A percentile compares a stretch with the other conserved stretches of the same genome.
Conservation (phyloP, 2,113 vertebrate genomes). For the Cyanoliseus patagonus region DNA sequence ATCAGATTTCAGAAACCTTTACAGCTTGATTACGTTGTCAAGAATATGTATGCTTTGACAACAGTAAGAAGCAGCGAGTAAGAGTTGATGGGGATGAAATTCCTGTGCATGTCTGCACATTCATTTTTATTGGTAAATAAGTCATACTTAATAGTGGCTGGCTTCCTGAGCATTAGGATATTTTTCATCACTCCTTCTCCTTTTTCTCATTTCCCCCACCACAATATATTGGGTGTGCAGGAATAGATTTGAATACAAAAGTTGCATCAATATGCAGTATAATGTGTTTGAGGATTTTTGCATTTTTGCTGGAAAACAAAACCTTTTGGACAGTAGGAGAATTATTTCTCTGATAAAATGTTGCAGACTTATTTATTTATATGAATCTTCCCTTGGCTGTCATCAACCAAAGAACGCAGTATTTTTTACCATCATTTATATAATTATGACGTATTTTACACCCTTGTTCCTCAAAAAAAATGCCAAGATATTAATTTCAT, state of each 20-base stretch:
- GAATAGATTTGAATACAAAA: not conserved
- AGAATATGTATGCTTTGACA: not conserved
- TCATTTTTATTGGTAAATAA: not conserved
- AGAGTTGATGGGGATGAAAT: not conserved
- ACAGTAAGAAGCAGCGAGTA: not conserved
- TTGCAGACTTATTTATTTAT: not conserved
- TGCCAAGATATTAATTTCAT: not conserved
- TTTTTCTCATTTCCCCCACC: not conserved
- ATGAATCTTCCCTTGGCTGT: not conserved
- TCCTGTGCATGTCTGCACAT: not conserved
- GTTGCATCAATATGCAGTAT: not conserved
- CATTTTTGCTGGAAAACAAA: not conserved
- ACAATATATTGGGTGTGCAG: not conserved
- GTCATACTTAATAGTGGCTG: not conserved
- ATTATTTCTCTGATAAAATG: not conserved
- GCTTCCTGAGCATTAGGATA: not conserved
- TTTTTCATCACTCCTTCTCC: not conserved
- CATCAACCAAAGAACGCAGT: not conserved
- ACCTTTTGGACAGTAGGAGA: not conserved
- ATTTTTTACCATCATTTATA: not conserved
- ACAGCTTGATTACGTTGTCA: not conserved
- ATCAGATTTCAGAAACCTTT: not conserved
- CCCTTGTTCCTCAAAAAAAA: not conserved
- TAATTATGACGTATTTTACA: not conserved
- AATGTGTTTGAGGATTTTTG: not conserved